Base-by-base conservation (phyloP, 2,888 invertebrate genomes). In the Zhengitettix transpicula region DNA sequence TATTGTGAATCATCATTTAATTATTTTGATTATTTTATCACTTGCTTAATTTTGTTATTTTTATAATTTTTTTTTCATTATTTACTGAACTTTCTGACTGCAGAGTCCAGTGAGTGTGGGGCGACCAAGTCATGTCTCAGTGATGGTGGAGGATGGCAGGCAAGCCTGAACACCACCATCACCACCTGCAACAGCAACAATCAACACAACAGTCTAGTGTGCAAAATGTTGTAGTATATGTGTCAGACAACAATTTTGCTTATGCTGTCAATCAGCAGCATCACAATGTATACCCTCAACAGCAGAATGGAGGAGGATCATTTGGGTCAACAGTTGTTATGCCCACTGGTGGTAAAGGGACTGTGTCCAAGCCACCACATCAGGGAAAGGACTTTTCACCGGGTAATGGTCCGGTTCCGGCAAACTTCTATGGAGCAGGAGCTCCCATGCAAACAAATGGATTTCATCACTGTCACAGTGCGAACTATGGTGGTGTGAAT, bases 81-180 rank as follows among this genome's bases (percentile, higher is more conserved):
- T 72, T 64, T 7, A 28, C 2, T 28, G 28, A 28, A 28, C 28
- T 28, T 28, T 28, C 28, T 28, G 28, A 28, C 28, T 28, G 7
- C 65, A 74, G 73, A 68, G 66, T 69, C 65, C 67, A 68, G 71
- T 70, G 69, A 69, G 69, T 68, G 67, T 74, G 69, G 69, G 69
- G 67, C 67, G 68, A 71, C 72, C 72, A 58, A 58, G 69, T 72
- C 71, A 73, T 74, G 75, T 74, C 75, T 78, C 81, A 81, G 82
- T 84, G 83, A 83, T 84, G 84, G 81, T 72, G 81, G 78, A 82
- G 79, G 78, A 85, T 85, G 83, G 82, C 84, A 77, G 82, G 82
- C 79, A 84, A 85, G 83, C 82, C 84, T 83, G 84, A 84, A 78
- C 81, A 83, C 68, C 70, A 69, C 68, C 68, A 68, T 69, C 65